Percentiles rank a stretch among this genome's conserved stretches.
Evolutionary conservation across 2,797 vertebrate genomes (phyloP).

Genomic region (Chelon auratus): DNA sequence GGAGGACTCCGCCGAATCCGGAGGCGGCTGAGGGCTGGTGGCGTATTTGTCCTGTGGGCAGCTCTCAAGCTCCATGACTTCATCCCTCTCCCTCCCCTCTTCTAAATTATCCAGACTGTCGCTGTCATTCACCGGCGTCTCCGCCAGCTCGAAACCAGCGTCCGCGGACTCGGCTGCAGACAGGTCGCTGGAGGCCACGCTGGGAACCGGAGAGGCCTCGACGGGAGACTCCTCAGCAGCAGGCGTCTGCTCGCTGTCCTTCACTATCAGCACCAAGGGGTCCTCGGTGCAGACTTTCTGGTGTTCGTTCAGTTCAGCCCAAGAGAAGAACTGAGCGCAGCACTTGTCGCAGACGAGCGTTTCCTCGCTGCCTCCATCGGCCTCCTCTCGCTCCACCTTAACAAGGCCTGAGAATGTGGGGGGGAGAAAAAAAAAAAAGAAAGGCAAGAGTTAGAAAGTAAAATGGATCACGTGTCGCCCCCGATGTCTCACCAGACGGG

Average conservation of each 20-base stretch:
- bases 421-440: constrained; percentile 67
- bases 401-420: constrained; percentile 73
- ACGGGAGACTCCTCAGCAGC: constrained; percentile 81
- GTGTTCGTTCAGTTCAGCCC: constrained; percentile 91
- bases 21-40: constrained; percentile 64
- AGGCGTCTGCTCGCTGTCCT: constrained; percentile 85
- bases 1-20: constrained; percentile 79
- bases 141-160: constrained; percentile 76
- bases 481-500: constrained; percentile 13
- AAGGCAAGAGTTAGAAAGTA: constrained; percentile 31
- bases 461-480: constrained; percentile 16
- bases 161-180: constrained; percentile 87
- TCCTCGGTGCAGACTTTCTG: constrained; percentile 89
- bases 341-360: constrained; percentile 91
- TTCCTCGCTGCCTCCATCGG: constrained; percentile 87
- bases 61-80: constrained; percentile 89
- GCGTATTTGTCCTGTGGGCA: constrained; percentile 77
- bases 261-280: constrained; percentile 90
- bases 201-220: constrained; percentile 84
- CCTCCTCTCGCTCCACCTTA: constrained; percentile 82
- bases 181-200: constrained; percentile 86
- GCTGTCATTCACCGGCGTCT: constrained; percentile 74
- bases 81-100: constrained; percentile 77
- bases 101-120: constrained; percentile 81
- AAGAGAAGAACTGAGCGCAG: constrained; percentile 94